phyloP scores from a whole-genome alignment of 2,797 vertebrate species.

The Xiphophorus birchmanni region DNA sequence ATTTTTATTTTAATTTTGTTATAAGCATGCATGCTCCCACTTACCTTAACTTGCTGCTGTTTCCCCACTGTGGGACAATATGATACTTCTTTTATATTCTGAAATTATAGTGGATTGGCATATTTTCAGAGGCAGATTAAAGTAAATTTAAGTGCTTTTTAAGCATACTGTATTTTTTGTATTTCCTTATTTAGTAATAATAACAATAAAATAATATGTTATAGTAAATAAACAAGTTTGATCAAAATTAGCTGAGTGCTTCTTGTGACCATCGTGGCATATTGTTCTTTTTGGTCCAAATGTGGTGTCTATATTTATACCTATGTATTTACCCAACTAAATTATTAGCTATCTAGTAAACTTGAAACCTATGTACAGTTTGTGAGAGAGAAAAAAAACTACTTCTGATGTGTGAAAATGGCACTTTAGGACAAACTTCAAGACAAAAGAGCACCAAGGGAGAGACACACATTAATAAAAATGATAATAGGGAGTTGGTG shows the following conservation, averaged over 20 bases:
- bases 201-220: not conserved
- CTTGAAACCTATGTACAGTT: not conserved
- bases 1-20: not conserved
- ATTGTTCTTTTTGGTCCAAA: not conserved
- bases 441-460: slow-evolving; percentile 14
- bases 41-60: not conserved
- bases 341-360: not conserved
- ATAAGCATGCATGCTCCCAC: not conserved
- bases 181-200: not conserved
- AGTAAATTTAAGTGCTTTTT: not conserved
- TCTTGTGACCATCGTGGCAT: not conserved
- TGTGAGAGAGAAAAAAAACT: not conserved
- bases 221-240: not conserved
- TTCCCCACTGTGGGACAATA: not conserved
- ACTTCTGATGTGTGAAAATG: slow-evolving; percentile 1
- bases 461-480: slow-evolving; percentile 41
- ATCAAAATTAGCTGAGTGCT: not conserved
- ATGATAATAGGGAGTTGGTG: slow-evolving; percentile 19
- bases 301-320: not conserved
- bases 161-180: not conserved
- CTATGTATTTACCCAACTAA: not conserved
- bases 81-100: not conserved
- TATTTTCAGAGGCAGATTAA: not conserved
- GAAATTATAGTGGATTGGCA: not conserved
- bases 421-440: slow-evolving; percentile 30